Percentiles rank a stretch among this genome's conserved stretches.
phyloP scores from a whole-genome alignment of 2,888 invertebrate species.

The Pardosa pseudoannulata region DNA sequence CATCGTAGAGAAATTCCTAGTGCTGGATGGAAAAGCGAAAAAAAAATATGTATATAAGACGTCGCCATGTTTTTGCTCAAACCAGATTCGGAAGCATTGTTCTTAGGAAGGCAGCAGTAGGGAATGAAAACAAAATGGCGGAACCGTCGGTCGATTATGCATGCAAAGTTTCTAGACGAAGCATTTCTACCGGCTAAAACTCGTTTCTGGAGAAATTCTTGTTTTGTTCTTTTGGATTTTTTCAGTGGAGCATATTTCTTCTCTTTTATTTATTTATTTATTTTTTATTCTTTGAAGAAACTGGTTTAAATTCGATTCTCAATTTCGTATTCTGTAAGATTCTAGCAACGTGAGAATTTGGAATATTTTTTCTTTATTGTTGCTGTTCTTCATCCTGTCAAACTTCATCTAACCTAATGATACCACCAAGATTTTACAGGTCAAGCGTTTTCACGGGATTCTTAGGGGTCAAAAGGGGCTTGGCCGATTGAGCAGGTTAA shows the following conservation, averaged over 20 bases:
- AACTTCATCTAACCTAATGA: not conserved
- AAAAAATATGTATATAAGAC: not conserved
- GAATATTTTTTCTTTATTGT: not conserved
- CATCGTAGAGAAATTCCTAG: conserved; percentile 7
- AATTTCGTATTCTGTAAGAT: conserved; percentile 3
- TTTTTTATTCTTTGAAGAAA: conserved; percentile 2
- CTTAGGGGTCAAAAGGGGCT: conserved; percentile 5
- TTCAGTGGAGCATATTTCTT: not conserved
- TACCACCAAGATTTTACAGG: not conserved
- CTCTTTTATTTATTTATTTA: conserved; percentile 9
- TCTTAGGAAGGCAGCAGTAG: conserved; percentile 2
- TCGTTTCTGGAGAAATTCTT: conserved; percentile 29
- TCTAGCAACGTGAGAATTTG: not conserved
- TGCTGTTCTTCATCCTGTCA: not conserved
- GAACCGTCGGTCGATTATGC: conserved; percentile 45
- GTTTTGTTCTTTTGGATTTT: conserved; percentile 5
- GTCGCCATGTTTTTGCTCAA: conserved; percentile 13
- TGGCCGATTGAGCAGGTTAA: not conserved
- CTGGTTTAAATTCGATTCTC: conserved; percentile 39
- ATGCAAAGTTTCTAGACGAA: conserved; percentile 45
- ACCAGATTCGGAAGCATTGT: conserved; percentile 34
- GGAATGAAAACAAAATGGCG: not conserved
- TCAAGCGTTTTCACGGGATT: not conserved
- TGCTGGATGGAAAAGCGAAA: not conserved
- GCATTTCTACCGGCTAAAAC: conserved; percentile 50